These are phyloP conservation scores for Matsumurasca onukii DNA, from an alignment of 1,140 invertebrate species.

Conservation along the genomic window DNA sequence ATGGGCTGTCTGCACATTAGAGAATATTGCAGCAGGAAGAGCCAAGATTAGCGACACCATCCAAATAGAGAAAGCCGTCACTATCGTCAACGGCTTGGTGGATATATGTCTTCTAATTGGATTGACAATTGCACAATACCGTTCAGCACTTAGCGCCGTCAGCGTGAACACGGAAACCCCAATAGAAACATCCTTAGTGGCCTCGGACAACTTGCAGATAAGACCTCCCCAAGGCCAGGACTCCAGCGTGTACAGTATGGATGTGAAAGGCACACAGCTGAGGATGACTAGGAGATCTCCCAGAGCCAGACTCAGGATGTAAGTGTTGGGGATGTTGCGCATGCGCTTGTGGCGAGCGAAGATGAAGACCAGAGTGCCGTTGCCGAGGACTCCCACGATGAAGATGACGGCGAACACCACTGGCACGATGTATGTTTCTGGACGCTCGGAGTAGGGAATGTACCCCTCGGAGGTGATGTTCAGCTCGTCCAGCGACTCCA, in stretches of 20 bases:
- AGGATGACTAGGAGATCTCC: slow-evolving; percentile 77
- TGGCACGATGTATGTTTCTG: slow-evolving; percentile 85
- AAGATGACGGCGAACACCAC: slow-evolving; percentile 85
- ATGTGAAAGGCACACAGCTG: slow-evolving; percentile 84
- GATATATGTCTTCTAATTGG: slow-evolving; percentile 70
- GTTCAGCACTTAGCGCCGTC: slow-evolving; percentile 83
- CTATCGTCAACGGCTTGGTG: slow-evolving; percentile 41
- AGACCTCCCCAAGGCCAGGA: slow-evolving; percentile 83
- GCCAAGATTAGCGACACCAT: slow-evolving; percentile 74
- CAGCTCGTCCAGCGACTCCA: neutral
- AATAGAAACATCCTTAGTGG: slow-evolving; percentile 86
- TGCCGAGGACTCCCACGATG: slow-evolving; percentile 82
- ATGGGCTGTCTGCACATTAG: slow-evolving; percentile 56
- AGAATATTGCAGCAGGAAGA: slow-evolving; percentile 75
- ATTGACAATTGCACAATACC: slow-evolving; percentile 89
- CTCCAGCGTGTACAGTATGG: slow-evolving; percentile 79
- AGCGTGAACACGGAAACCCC: slow-evolving; percentile 92
- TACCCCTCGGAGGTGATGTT: slow-evolving; percentile 47
- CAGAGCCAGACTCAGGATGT: slow-evolving; percentile 70
- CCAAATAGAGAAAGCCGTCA: slow-evolving; percentile 84
- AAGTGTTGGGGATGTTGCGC: slow-evolving; percentile 88
- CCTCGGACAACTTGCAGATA: slow-evolving; percentile 82
- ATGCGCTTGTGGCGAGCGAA: slow-evolving; percentile 74
- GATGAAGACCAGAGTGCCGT: slow-evolving; percentile 83
- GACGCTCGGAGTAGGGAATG: slow-evolving; percentile 66